These are phyloP conservation scores for Lepidurus couesii DNA, from an alignment of 1,140 invertebrate genomes.

Conservation along the genomic window DNA sequence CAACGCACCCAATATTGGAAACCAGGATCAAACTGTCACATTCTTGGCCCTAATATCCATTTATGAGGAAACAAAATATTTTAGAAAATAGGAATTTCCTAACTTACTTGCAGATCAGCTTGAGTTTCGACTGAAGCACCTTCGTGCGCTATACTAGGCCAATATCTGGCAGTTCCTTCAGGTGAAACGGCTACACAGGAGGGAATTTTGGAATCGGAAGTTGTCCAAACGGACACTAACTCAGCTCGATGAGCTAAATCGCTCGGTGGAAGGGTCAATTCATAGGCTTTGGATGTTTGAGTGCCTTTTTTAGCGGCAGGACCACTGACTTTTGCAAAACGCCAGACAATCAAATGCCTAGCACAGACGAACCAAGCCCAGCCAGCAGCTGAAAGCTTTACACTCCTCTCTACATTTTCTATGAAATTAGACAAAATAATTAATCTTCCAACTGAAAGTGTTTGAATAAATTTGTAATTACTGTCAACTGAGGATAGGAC, in stretches of 20 bases:
- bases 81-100: background rate
- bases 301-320: conserved; percentile 10
- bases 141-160: conserved; percentile 83
- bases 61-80: background rate
- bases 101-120: conserved; percentile 62
- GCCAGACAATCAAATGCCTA: conserved; percentile 79
- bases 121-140: conserved; percentile 74
- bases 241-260: conserved; percentile 87
- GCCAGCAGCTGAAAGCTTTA: conserved; percentile 56
- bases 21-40: conserved; percentile 68
- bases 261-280: conserved; percentile 80
- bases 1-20: conserved; percentile 66
- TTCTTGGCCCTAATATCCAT: conserved; percentile 52
- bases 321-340: conserved; percentile 52
- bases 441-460: background rate
- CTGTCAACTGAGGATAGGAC: conserved; percentile 25
- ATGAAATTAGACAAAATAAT: conserved; percentile 9
- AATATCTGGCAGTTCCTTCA: conserved; percentile 84
- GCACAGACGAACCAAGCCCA: conserved; percentile 86
- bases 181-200: conserved; percentile 88
- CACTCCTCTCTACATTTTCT: conserved; percentile 58
- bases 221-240: conserved; percentile 70
- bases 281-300: conserved; percentile 41
- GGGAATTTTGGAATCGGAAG: conserved; percentile 61
- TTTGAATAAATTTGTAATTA: background rate